Percentiles rank a stretch among this genome's conserved stretches.
These are phyloP conservation scores for Neelides sp. DNA, from an alignment of 1,140 invertebrate genomes.

Conservation along the genomic window DNA sequence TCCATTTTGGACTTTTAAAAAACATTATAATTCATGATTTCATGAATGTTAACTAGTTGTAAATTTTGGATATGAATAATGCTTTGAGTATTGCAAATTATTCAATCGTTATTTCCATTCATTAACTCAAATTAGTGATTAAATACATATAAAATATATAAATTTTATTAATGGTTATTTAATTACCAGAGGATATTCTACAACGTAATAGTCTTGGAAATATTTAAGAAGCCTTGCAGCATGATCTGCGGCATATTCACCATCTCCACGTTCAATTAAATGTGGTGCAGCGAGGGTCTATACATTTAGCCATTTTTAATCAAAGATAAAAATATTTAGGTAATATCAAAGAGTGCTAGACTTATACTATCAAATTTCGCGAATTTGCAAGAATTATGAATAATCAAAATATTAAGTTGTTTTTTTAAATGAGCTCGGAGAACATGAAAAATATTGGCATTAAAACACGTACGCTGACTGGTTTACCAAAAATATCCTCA, in stretches of 20 bases:
- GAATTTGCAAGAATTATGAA: neutral
- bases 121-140: too few relatives aligned
- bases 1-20: constrained; percentile 22
- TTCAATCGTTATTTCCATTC: too few relatives aligned
- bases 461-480: constrained; percentile 10
- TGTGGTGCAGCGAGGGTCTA: constrained; percentile 64
- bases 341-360: too few relatives aligned
- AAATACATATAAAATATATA: too few relatives aligned
- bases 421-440: neutral
- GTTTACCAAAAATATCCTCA: constrained; percentile 11
- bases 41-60: too few relatives aligned
- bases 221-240: constrained; percentile 58
- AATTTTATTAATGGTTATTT: too few relatives aligned
- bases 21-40: too few relatives aligned
- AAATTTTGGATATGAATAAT: too few relatives aligned
- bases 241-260: constrained; percentile 10
- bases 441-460: neutral
- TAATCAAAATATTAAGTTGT: neutral
- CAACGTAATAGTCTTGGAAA: constrained; percentile 71
- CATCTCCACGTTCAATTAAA: constrained; percentile 62
- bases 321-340: too few relatives aligned
- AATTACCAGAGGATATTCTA: constrained; percentile 54
- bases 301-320: constrained; percentile 64
- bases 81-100: too few relatives aligned
- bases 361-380: too few relatives aligned